Evolutionary conservation across 2,888 invertebrate genomes (phyloP).

Genomic region (Cosmia trapezina): DNA sequence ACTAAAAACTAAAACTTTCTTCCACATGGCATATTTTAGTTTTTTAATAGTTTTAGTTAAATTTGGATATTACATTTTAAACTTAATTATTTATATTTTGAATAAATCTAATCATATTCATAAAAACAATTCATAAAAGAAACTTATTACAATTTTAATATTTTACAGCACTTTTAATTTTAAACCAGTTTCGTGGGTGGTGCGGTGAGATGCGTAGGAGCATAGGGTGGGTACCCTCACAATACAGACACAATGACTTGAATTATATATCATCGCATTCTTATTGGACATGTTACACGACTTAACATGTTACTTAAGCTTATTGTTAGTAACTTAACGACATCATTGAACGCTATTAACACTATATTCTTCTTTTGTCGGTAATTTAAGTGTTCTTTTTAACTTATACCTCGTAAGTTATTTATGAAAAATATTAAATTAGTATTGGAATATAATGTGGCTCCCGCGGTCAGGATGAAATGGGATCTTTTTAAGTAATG

Average conservation of each 20-base stretch:
- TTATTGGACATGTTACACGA: slow-evolving; percentile 72
- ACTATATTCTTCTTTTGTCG: slow-evolving; percentile 56
- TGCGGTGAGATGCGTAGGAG: slow-evolving; percentile 52
- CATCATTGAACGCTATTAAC: slow-evolving; percentile 69
- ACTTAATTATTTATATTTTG: too few relatives aligned
- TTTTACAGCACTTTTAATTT: slow-evolving; percentile 42
- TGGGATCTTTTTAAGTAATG: slow-evolving; percentile 7
- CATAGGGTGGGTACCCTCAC: slow-evolving; percentile 61
- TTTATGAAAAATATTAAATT: slow-evolving; percentile 43
- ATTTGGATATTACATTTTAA: too few relatives aligned
- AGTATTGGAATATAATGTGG: slow-evolving; percentile 27
- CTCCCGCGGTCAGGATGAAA: slow-evolving; percentile 15
- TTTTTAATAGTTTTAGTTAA: too few relatives aligned
- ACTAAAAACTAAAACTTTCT: too few relatives aligned
- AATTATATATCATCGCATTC: slow-evolving; percentile 66
- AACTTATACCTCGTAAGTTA: slow-evolving; percentile 19
- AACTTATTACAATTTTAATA: slow-evolving; percentile 34
- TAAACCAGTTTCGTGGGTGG: slow-evolving; percentile 66
- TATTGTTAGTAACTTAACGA: slow-evolving; percentile 70
- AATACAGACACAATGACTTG: slow-evolving; percentile 65
- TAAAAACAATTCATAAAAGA: slow-evolving; percentile 17
- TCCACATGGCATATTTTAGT: background rate
- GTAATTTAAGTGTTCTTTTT: slow-evolving; percentile 30
- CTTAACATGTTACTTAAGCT: slow-evolving; percentile 72
- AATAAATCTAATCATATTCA: too few relatives aligned